Evolutionary conservation across 2,888 invertebrate genomes (phyloP), one percentile per base, ranked within the genome.

Genomic region (Diaprepes abbreviatus): DNA sequence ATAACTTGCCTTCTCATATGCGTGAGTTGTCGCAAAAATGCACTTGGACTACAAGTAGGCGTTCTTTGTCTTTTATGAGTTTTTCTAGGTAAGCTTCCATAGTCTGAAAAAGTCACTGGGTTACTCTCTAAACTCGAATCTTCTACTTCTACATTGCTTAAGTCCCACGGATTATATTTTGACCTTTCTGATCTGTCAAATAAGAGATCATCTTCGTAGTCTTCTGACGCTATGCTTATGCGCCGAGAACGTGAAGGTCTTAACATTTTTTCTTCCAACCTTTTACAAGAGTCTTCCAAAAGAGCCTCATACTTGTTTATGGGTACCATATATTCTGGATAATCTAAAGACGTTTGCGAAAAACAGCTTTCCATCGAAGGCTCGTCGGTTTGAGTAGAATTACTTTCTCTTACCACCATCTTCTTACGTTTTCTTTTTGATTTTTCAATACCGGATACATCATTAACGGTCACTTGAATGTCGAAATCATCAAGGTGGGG

Each of bases 1-100:
- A 89, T 85, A 14, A 88, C 85, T 74, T 89, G 86, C 76, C 85
- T 85, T 74, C 89, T 83, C 80, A 89, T 82, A 62, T 85, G 83
- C 9, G 89, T 87, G 71, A 90, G 83, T 79, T 89, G 87, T 74
- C 86, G 86, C 66, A 89, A 79, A 82, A 88, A 89, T 70, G 87
- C 86, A 62, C 87, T 89, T 0, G 89, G 89, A 75, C 82, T 84
- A 52, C 80, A 81, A 35, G 78, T 77, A 3, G 80, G 76, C 6
- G 75, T 70, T 36, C 77, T 74, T 10, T 74, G 76, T 45, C 77
- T 74, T 43, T 76, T 77, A 19, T 73, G 72, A 6, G 76, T 76
- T 45, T 79, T 76, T 65, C 82, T 75, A 0, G 84, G 82, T 43
- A 84, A 79, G 71, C 84, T 84, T 0, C 84, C 84, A 70, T 84